Conservation (phyloP, 2,797 vertebrate species). For the Enteromius thamalakanensis region DNA sequence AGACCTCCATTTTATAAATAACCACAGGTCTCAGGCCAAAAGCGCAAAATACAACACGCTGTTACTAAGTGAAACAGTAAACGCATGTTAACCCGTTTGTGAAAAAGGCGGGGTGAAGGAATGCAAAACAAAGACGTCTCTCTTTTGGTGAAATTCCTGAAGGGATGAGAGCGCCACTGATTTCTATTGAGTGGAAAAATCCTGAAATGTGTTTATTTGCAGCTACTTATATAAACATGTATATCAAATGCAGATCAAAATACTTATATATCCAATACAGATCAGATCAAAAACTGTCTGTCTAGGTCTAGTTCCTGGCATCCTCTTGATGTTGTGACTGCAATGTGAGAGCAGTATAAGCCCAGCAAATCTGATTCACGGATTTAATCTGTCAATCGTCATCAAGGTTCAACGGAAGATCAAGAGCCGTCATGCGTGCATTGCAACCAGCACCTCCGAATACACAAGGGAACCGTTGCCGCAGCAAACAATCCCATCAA, state of each 20-base stretch:
- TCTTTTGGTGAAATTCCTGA: constrained; percentile 74
- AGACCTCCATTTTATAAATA: constrained; percentile 87
- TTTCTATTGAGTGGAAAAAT: constrained; percentile 58
- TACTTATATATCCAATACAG: neutral
- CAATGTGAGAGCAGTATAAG: constrained; percentile 1
- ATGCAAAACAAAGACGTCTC: constrained; percentile 73
- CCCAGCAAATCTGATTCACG: constrained; percentile 26
- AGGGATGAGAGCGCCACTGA: constrained; percentile 70
- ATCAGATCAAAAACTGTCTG: constrained; percentile 2
- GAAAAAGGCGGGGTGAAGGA: constrained; percentile 29
- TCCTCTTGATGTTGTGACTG: neutral
- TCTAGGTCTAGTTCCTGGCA: neutral
- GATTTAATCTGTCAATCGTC: constrained; percentile 7
- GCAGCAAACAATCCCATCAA: constrained; percentile 1
- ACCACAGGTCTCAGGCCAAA: constrained; percentile 82
- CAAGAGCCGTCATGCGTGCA: constrained; percentile 4
- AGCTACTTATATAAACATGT: neutral
- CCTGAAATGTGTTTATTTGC: neutral
- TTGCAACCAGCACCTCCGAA: neutral
- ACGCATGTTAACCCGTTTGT: constrained; percentile 36
- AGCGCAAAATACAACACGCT: constrained; percentile 84
- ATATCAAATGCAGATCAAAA: neutral
- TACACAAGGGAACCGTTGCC: neutral
- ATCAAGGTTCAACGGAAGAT: constrained; percentile 4
- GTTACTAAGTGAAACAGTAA: constrained; percentile 81